A percentile compares a stretch with the other conserved stretches of the same genome.
Conservation (phyloP, 2,888 invertebrate species). For the Melieria crassipennis region DNA sequence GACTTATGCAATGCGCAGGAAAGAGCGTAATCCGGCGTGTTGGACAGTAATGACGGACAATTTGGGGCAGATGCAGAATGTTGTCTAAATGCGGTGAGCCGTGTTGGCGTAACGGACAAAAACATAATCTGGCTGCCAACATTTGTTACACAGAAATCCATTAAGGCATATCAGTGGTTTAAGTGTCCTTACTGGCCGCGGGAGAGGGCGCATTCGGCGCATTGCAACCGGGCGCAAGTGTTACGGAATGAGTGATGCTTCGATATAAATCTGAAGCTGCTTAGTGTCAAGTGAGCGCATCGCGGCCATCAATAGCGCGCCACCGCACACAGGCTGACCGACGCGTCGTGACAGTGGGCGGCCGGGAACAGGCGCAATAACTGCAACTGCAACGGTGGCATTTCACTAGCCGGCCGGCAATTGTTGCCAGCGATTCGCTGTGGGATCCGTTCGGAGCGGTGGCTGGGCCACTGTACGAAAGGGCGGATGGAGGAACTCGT, state of each 20-base stretch:
- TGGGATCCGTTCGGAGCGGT: neutral
- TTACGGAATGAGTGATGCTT: conserved; percentile 43
- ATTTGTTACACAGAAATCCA: too few relatives aligned
- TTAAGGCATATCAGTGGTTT: too few relatives aligned
- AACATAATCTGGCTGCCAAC: too few relatives aligned
- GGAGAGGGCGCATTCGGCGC: too few relatives aligned
- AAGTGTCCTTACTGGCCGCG: too few relatives aligned
- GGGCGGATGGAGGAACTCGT: too few relatives aligned
- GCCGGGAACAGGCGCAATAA: neutral
- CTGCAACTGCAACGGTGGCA: neutral
- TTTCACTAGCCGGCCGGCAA: neutral
- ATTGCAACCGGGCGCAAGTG: neutral
- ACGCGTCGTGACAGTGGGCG: neutral
- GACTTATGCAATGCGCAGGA: too few relatives aligned
- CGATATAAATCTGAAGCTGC: conserved; percentile 48
- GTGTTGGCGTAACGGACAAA: too few relatives aligned
- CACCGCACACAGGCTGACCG: neutral
- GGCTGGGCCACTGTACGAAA: neutral
- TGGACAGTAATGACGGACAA: too few relatives aligned
- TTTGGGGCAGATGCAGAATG: too few relatives aligned
- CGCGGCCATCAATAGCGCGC: conserved; percentile 44
- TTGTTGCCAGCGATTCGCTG: neutral
- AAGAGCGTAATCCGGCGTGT: too few relatives aligned
- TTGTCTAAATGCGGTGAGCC: too few relatives aligned
- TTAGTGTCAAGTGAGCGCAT: conserved; percentile 47